Evolutionary conservation across 2,113 vertebrate species (phyloP), one percentile per base, ranked within the genome.

Genomic region (Oxygymnocypris stewartii): DNA sequence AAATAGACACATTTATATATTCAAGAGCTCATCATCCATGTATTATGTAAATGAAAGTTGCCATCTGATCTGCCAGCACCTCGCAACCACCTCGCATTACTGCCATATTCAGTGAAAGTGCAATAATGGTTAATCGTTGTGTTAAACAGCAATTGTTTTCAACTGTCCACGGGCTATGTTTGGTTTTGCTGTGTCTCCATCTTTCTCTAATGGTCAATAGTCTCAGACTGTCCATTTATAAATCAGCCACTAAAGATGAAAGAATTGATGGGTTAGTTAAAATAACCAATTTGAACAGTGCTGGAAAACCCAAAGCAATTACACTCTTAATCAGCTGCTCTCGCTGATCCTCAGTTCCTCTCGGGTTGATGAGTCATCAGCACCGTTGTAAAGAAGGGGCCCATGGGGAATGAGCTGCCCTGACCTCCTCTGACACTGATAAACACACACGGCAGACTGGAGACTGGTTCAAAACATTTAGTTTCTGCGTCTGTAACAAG

Each of bases 221-320:
- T 71, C 63, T 47, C 44, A 9, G n/a, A 31, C 6, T 74, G 69
- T 59, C 49, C 35, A 42, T 84, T 42, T 84, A 40, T 75, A 75
- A 74, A 74, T 40, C 82, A 59, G 35, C 82, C 69, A 37, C 69
- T 83, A 42, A 84, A 84, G 69, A 59, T 84, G 20, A 71, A 54
- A 84, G 31, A 59, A 84, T 54, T 57, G 69, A 84, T 75, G 69
- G 69, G 82, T 74, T 84, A 74, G 49, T 84, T 40, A 74, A 59
- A 84, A 74, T 84, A 74, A 74, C 69, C 69, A 75, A 74, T 84
- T 74, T 28, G 49, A 35, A 59, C 49, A 57, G 67, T 57, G 82
- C 69, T 84, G 69, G 47, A 74, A 84, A 74, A 57, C 49, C 67
- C 28, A 84, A 84, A 74, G 82, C 82, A 84, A 84, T 84, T 84